Evolutionary conservation across 2,797 vertebrate genomes (phyloP), one percentile per base, ranked within the genome.

Genomic region (Bothrops alternatus): DNA sequence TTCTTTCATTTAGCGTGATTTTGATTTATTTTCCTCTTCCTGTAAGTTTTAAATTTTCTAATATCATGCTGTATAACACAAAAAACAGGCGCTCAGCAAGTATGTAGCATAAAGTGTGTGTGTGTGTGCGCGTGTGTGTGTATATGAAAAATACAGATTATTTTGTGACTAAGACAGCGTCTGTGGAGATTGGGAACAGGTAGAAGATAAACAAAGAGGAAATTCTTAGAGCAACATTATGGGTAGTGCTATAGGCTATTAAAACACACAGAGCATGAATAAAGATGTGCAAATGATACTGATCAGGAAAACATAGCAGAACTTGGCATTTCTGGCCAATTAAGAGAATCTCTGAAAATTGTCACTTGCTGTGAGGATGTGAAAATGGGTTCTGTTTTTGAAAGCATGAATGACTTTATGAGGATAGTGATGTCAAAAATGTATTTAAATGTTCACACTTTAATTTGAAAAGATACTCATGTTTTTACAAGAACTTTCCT

Each of bases 21-120:
- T 95, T 93, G 82, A 20, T 93, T 95, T 96, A 96, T 10, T 32
- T 53, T 58, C 55, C 86, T 94, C 90, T 47, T 96, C 96, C 92
- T 95, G 87, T 56, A 86, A 92, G 95, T 94, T 95, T 96, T 95
- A 97, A 95, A 95, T 94, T 95, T 93, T 93, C 90, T 91, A 18
- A 55, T 93, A 87, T 96, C 97, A 95, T 95, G 92, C 90, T 93
- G 92, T 91, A 82, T 0, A 28, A 90, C 91, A 92, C 95, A 93
- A 97, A 97, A 93, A 96, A 90, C 95, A 97, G 96, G 94, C 96
- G 96, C 94, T 97, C 89, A 94, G 96, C 94, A 95, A 90, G 58
- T 20, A 32, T 63, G 89, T 61, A 91, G 90, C 94, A 93, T 92
- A 78, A 55, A 25, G 47, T 2, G 16, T 78, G 32, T 82, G 18